phyloP scores from a whole-genome alignment of 2,797 vertebrate genomes.

The Melanotaenia parkinsoni region DNA sequence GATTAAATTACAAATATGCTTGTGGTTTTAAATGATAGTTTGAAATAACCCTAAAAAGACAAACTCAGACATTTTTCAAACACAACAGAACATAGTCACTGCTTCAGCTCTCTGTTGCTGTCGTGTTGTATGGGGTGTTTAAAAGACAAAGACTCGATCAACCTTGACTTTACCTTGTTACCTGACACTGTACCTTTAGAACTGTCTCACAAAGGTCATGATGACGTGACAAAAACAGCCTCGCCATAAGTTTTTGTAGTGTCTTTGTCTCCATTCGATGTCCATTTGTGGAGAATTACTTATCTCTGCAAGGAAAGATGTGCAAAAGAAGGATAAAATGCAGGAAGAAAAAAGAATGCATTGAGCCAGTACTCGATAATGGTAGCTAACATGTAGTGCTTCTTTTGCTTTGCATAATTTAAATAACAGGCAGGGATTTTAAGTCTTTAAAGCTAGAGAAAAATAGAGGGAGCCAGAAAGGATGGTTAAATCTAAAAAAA shows the following conservation, averaged over 20 bases:
- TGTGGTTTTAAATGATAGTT: background rate
- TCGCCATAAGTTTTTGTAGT: background rate
- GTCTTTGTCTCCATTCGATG: constrained; percentile 12
- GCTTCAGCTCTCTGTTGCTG: background rate
- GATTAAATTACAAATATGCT: background rate
- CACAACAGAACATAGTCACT: background rate
- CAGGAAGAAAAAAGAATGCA: background rate
- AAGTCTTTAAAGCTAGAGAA: background rate
- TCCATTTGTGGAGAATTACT: background rate
- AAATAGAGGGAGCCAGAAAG: background rate
- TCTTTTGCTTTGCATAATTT: background rate
- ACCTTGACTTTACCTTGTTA: constrained; percentile 47
- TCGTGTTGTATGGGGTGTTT: background rate
- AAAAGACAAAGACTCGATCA: constrained; percentile 17
- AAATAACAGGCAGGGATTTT: background rate
- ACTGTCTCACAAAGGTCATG: constrained; percentile 13
- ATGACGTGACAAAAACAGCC: background rate
- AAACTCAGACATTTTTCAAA: background rate
- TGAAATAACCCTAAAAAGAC: background rate
- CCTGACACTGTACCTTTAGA: constrained; percentile 4
- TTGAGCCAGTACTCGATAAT: background rate
- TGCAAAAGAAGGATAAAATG: background rate
- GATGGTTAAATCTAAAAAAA: background rate
- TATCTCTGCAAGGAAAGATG: background rate
- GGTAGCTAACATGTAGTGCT: background rate